phyloP scores from a whole-genome alignment of 2,888 invertebrate genomes.

The Drosophila rubida region DNA sequence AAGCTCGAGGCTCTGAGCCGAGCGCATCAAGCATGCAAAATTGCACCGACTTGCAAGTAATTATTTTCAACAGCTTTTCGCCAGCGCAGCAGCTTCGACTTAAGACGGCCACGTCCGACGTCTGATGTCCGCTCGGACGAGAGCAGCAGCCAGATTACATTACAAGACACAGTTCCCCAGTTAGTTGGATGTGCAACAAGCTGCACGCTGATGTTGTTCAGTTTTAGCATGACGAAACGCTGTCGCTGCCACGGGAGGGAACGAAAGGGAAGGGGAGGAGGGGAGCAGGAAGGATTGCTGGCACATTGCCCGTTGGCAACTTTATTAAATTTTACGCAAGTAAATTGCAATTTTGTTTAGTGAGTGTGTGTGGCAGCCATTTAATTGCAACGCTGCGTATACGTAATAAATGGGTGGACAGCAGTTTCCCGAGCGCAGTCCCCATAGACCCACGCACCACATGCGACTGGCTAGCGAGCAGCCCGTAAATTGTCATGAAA shows the following conservation, averaged over 20 bases:
- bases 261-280: not conserved
- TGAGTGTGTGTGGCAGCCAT: constrained; percentile 30
- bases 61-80: constrained; percentile 73
- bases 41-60: constrained; percentile 62
- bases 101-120: constrained; percentile 43
- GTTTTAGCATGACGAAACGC: too few species aligned
- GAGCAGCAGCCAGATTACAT: not conserved
- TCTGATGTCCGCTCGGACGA: not conserved
- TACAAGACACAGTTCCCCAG: too few species aligned
- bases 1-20: constrained; percentile 11
- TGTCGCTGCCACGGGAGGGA: not conserved
- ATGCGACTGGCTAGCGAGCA: not conserved
- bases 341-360: constrained; percentile 72
- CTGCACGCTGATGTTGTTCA: too few species aligned
- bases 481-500: not conserved
- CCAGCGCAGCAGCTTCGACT: constrained; percentile 35
- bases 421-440: constrained; percentile 20
- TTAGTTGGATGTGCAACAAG: too few species aligned
- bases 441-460: not conserved
- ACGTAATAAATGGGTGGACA: constrained; percentile 49
- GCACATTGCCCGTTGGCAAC: constrained; percentile 38
- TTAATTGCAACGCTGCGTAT: constrained; percentile 56
- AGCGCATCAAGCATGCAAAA: constrained; percentile 32
- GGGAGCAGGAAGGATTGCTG: constrained; percentile 6
- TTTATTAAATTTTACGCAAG: constrained; percentile 71